Percentiles rank a stretch among this genome's conserved stretches.
phyloP scores from a whole-genome alignment of 2,797 vertebrate species.

The Etheostoma perlongum region DNA sequence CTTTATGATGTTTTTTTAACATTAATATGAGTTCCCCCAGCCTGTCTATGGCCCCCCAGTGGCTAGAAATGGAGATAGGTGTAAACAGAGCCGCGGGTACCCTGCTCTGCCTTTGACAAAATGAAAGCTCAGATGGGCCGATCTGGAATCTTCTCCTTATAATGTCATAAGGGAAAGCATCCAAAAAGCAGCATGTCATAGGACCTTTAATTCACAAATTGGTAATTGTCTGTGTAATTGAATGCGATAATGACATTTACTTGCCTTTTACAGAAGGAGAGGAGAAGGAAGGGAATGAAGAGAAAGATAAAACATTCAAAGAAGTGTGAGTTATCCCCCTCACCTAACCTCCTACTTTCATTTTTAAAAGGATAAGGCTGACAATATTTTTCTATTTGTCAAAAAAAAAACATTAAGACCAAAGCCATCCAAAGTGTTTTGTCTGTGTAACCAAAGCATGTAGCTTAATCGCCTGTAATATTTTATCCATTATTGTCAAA shows the following conservation, averaged over 20 bases:
- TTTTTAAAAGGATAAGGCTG: background rate
- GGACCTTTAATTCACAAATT: background rate
- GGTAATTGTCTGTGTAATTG: background rate
- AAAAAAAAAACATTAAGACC: background rate
- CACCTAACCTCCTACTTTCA: background rate
- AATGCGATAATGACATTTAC: background rate
- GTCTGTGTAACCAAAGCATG: background rate
- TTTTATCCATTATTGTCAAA: background rate
- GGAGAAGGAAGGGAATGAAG: constrained; percentile 54
- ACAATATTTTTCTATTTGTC: background rate
- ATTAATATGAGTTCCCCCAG: too few relatives aligned
- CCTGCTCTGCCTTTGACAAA: too few relatives aligned
- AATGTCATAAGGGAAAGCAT: too few relatives aligned
- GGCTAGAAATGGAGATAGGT: too few relatives aligned
- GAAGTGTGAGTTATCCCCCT: constrained; percentile 62
- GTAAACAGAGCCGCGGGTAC: too few relatives aligned
- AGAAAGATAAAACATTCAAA: constrained; percentile 52
- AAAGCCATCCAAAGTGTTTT: background rate
- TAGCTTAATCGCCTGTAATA: background rate
- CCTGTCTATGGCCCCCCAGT: too few relatives aligned
- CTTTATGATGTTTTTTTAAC: too few relatives aligned
- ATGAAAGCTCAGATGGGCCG: too few relatives aligned
- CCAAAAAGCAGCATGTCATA: too few relatives aligned
- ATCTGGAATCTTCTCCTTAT: too few relatives aligned
- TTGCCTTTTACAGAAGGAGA: constrained; percentile 52